Evolutionary conservation across 2,888 invertebrate genomes (phyloP).

Genomic region (Lamellibrachia satsuma): DNA sequence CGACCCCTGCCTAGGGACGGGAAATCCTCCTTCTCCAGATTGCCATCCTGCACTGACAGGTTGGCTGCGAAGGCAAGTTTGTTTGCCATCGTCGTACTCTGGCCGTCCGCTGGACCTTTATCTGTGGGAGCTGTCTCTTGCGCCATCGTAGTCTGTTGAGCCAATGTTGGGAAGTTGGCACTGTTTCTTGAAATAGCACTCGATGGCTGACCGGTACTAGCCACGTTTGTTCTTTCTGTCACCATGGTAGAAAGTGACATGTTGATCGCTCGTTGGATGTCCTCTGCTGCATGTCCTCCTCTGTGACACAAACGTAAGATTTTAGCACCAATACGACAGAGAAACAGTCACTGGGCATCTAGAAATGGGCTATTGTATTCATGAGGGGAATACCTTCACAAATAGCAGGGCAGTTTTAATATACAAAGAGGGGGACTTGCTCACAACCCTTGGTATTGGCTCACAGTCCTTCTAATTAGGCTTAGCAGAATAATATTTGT

Average conservation of each 20-base stretch:
- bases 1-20: slow-evolving; percentile 55
- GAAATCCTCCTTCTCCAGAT: slow-evolving; percentile 52
- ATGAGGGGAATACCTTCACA: no score
- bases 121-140: not conserved
- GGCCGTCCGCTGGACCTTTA: not conserved
- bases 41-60: slow-evolving; percentile 57
- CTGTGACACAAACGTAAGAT: not conserved
- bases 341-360: no score
- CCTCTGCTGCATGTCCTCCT: not conserved
- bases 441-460: no score
- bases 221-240: not conserved
- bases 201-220: slow-evolving; percentile 20
- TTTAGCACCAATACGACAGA: not conserved
- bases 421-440: no score
- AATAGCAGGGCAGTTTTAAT: no score
- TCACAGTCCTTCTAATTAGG: no score
- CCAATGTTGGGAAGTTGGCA: slow-evolving; percentile 37
- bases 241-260: not conserved
- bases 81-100: slow-evolving; percentile 53
- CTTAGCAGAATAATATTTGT: no score
- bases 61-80: slow-evolving; percentile 58
- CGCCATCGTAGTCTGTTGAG: slow-evolving; percentile 13
- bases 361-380: no score
- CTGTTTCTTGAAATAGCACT: slow-evolving; percentile 19
- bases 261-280: slow-evolving; percentile 8